Percentiles rank a stretch among this genome's conserved stretches.
phyloP scores from a whole-genome alignment of 2,888 invertebrate species.

The Drosophila mulleri region DNA sequence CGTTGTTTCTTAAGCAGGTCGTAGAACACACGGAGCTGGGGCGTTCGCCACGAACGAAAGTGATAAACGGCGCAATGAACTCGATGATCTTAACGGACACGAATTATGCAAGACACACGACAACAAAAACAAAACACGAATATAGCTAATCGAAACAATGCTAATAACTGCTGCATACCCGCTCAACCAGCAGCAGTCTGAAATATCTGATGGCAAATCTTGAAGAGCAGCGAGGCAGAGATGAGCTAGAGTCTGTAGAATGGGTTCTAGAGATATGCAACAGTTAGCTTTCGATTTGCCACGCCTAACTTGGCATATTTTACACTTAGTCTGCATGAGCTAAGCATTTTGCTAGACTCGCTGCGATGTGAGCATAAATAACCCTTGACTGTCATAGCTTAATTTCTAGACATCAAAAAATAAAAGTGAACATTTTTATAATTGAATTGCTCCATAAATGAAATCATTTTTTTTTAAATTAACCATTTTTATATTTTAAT shows the following conservation, averaged over 20 bases:
- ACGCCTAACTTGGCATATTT: neutral
- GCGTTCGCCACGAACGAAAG: conserved; percentile 44
- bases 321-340: too few species aligned
- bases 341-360: too few species aligned
- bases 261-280: neutral
- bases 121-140: neutral
- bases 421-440: too few species aligned
- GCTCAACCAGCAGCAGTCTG: neutral
- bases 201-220: neutral
- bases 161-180: neutral
- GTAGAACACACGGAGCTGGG: conserved; percentile 34
- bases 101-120: conserved; percentile 43
- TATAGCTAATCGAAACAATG: neutral
- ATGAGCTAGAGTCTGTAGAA: neutral
- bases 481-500: too few species aligned
- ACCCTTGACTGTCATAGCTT: too few species aligned
- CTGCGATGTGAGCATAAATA: too few species aligned
- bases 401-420: too few species aligned
- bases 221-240: too few species aligned
- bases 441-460: too few species aligned
- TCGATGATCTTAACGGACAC: conserved; percentile 23
- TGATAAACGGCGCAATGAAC: conserved; percentile 54
- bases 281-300: neutral
- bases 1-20: conserved; percentile 35
- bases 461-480: too few species aligned